A percentile compares a stretch with the other conserved stretches of the same genome.
phyloP scores from a whole-genome alignment of 2,113 vertebrate species.

The Oncorhynchus clarkii region DNA sequence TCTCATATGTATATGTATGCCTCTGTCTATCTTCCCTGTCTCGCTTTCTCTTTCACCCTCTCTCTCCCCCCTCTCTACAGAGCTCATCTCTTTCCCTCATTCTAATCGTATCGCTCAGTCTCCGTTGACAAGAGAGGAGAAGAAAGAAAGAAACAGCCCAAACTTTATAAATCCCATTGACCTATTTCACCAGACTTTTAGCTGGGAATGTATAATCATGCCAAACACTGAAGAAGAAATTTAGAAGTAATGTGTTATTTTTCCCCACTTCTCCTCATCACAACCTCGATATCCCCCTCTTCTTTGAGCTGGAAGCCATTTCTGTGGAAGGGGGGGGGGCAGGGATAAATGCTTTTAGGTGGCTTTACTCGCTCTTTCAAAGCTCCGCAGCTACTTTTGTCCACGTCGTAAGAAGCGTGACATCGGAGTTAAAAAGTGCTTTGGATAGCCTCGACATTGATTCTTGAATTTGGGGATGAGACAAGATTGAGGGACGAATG shows the following conservation, averaged over 20 bases:
- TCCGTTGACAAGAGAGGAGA: slow-evolving; percentile 59
- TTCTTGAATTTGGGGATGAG: slow-evolving; percentile 48
- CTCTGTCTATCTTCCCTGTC: slow-evolving; percentile 20
- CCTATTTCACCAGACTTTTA: slow-evolving; percentile 73
- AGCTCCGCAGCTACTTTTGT: slow-evolving; percentile 53
- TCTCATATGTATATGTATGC: neutral
- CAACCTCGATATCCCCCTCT: slow-evolving; percentile 20
- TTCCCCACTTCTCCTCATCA: slow-evolving; percentile 25
- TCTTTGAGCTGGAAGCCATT: slow-evolving; percentile 61
- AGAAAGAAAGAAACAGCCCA: slow-evolving; percentile 51
- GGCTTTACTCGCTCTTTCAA: slow-evolving; percentile 32
- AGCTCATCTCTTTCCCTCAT: slow-evolving; percentile 58
- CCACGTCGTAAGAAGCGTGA: slow-evolving; percentile 64
- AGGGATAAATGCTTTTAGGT: slow-evolving; percentile 58
- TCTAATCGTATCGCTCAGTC: slow-evolving; percentile 67
- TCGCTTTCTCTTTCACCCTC: slow-evolving; percentile 40
- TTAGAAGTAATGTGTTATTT: slow-evolving; percentile 59
- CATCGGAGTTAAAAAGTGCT: slow-evolving; percentile 56
- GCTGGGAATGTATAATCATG: slow-evolving; percentile 68
- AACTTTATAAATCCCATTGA: slow-evolving; percentile 73
- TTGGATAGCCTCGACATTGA: slow-evolving; percentile 50
- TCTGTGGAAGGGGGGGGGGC: slow-evolving; percentile 41
- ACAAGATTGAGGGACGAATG: slow-evolving; percentile 44
- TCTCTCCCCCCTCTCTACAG: slow-evolving; percentile 40
- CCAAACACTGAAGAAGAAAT: slow-evolving; percentile 49